Conservation (phyloP, 2,113 vertebrate genomes). For the Paramormyrops kingsleyae region DNA sequence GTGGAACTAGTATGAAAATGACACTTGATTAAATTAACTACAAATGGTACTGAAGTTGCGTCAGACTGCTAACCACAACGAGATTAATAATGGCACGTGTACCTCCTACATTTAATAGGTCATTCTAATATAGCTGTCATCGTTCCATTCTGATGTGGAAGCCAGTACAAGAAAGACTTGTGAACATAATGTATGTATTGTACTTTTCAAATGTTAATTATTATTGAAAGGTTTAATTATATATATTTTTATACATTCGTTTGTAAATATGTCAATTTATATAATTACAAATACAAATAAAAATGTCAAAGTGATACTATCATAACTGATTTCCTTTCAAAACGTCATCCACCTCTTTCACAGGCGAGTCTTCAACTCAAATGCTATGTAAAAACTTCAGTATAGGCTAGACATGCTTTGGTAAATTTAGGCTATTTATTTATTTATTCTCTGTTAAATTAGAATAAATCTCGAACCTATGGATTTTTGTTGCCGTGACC, state of each 20-base stretch:
- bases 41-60: background rate
- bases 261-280: conserved; percentile 61
- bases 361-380: background rate
- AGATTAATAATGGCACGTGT: background rate
- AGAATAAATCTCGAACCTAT: background rate
- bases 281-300: conserved; percentile 27
- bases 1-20: background rate
- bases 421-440: background rate
- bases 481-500: background rate
- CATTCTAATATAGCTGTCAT: background rate
- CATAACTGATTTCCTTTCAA: background rate
- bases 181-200: conserved; percentile 10
- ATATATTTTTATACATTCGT: conserved; percentile 58
- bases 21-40: background rate
- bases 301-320: background rate
- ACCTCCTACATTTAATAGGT: background rate
- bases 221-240: conserved; percentile 32
- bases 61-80: background rate
- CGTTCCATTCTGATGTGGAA: background rate
- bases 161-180: conserved; percentile 12
- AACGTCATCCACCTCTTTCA: background rate
- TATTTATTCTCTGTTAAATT: background rate
- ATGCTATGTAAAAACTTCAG: background rate
- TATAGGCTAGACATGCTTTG: background rate
- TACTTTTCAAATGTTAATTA: conserved; percentile 36